A percentile compares a stretch with the other conserved stretches of the same genome.
These are phyloP conservation scores for Drosophila truncata DNA, from an alignment of 1,140 invertebrate species.

Conservation along the genomic window DNA sequence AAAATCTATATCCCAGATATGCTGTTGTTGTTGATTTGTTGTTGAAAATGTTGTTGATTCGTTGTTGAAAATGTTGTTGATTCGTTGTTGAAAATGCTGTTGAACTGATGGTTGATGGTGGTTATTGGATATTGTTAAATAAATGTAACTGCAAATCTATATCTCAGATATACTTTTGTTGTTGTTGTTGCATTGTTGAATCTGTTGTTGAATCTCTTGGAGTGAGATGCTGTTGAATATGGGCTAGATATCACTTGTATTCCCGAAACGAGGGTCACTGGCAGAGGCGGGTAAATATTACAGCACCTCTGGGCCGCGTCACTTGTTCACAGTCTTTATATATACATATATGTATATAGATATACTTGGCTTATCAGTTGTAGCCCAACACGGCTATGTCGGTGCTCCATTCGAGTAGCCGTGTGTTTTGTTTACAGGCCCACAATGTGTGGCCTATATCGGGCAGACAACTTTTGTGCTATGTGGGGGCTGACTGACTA, in stretches of 20 bases:
- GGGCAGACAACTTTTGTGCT: constrained; percentile 34
- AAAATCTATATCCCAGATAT: no score
- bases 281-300: constrained; percentile 7
- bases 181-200: neutral
- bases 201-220: neutral
- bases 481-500: constrained; percentile 14
- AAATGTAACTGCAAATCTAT: no score
- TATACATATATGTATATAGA: constrained; percentile 4
- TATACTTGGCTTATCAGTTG: constrained; percentile 30
- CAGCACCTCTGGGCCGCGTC: constrained; percentile 10
- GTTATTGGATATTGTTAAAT: no score
- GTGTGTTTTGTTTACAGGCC: constrained; percentile 36
- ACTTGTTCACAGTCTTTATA: neutral
- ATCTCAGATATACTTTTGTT: no score
- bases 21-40: no score
- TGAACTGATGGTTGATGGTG: no score
- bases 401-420: constrained; percentile 18
- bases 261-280: constrained; percentile 3
- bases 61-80: no score
- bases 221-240: neutral
- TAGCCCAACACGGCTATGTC: constrained; percentile 30
- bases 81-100: no score
- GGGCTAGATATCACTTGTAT: neutral
- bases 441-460: constrained; percentile 42
- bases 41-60: no score